Conservation (phyloP, 2,888 invertebrate species). For the Lepidocyrtoides sp. region DNA sequence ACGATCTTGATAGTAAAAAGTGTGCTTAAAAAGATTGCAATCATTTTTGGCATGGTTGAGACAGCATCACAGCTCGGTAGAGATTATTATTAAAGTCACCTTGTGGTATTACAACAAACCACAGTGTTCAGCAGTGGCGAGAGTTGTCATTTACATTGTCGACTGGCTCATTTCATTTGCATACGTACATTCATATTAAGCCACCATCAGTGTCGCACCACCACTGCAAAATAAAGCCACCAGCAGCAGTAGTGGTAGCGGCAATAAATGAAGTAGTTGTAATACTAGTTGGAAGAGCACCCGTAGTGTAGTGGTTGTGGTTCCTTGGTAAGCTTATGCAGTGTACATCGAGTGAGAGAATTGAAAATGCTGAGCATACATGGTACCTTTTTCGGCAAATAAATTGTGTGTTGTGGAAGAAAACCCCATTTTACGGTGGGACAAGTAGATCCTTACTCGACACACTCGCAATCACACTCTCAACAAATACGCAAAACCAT, state of each 20-base stretch:
- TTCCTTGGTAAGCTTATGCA: background rate
- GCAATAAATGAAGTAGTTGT: background rate
- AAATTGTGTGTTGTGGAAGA: background rate
- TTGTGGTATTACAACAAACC: conserved; percentile 53
- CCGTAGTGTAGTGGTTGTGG: conserved; percentile 8
- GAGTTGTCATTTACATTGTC: conserved; percentile 60
- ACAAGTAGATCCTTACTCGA: background rate
- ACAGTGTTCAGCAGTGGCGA: conserved; percentile 2
- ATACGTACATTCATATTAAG: conserved; percentile 35
- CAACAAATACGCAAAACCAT: background rate
- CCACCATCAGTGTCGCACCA: background rate
- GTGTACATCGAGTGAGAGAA: background rate
- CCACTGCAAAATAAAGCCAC: background rate
- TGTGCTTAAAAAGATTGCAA: conserved; percentile 61
- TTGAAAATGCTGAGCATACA: background rate
- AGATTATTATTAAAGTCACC: conserved; percentile 60
- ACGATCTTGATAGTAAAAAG: conserved; percentile 6
- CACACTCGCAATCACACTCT: background rate
- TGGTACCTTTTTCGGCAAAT: conserved; percentile 1
- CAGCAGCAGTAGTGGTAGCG: background rate
- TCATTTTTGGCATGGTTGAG: conserved; percentile 61
- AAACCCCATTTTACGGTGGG: conserved; percentile 28
- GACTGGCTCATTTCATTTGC: conserved; percentile 61
- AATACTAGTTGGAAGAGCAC: background rate
- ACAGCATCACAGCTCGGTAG: conserved; percentile 17